Conservation (phyloP, 2,888 invertebrate species). For the Malthinus flaveolus region DNA sequence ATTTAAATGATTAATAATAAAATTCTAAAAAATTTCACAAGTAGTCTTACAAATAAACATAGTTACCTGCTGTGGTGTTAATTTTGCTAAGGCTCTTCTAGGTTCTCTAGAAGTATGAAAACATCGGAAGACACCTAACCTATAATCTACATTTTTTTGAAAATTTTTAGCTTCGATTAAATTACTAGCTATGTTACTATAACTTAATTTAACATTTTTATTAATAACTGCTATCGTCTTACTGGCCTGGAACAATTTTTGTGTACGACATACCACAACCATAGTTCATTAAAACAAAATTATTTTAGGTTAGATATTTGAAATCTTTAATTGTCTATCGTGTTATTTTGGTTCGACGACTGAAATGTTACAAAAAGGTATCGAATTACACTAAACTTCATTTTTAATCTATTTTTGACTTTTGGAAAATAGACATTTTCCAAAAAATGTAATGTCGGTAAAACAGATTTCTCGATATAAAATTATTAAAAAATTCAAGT, state of each 20-base stretch:
- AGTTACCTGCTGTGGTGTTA: slow-evolving; percentile 51
- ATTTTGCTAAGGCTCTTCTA: slow-evolving; percentile 44
- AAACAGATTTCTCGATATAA: too few species aligned
- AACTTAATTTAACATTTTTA: slow-evolving; percentile 35
- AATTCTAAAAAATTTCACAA: neutral
- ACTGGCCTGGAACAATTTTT: slow-evolving; percentile 40
- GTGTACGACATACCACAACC: slow-evolving; percentile 44
- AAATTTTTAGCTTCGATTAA: neutral
- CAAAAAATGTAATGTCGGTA: neutral
- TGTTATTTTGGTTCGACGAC: too few species aligned
- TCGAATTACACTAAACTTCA: slow-evolving; percentile 19
- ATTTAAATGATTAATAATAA: too few species aligned
- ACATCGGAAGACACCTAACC: slow-evolving; percentile 37
- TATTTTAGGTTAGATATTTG: slow-evolving; percentile 14
- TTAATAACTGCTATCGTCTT: slow-evolving; percentile 36
- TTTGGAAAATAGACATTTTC: slow-evolving; percentile 32
- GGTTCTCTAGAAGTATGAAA: slow-evolving; percentile 43
- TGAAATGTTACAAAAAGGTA: slow-evolving; percentile 8
- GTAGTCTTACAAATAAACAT: neutral
- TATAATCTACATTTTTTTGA: slow-evolving; percentile 30
- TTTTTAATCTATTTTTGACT: slow-evolving; percentile 32
- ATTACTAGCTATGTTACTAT: slow-evolving; percentile 9
- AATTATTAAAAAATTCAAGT: too few species aligned
- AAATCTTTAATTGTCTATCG: too few species aligned
- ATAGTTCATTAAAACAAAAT: slow-evolving; percentile 37